Evolutionary conservation across 2,797 vertebrate species (phyloP).

Genomic region (Poecilia wingei): DNA sequence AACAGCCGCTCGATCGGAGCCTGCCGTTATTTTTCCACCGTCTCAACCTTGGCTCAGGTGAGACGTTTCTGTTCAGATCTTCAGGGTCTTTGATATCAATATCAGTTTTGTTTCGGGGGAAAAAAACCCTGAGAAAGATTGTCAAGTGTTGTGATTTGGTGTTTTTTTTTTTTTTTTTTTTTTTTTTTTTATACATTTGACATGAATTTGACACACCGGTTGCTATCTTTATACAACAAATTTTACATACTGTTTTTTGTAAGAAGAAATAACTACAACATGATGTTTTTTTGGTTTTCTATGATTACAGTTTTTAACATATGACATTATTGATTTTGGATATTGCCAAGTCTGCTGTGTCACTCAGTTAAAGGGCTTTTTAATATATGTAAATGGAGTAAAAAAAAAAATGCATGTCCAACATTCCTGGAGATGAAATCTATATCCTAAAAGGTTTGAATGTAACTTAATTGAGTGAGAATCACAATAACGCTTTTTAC

Average conservation of each 20-base stretch:
- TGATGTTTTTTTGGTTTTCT: slow-evolving; percentile 57
- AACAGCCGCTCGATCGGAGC: slow-evolving; percentile 52
- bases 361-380: slow-evolving; percentile 79
- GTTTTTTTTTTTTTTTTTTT: slow-evolving; percentile 48
- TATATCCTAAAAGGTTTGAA: slow-evolving; percentile 79
- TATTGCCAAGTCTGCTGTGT: slow-evolving; percentile 72
- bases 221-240: slow-evolving; percentile 61
- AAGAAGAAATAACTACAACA: slow-evolving; percentile 60
- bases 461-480: slow-evolving; percentile 76
- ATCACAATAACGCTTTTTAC: slow-evolving; percentile 67
- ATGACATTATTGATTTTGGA: slow-evolving; percentile 66
- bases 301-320: slow-evolving; percentile 58
- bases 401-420: slow-evolving; percentile 74
- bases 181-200: slow-evolving; percentile 55
- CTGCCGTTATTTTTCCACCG: slow-evolving; percentile 45
- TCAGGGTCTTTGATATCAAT: slow-evolving; percentile 79
- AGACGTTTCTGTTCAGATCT: slow-evolving; percentile 67
- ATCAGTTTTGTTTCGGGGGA: slow-evolving; percentile 17
- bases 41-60: slow-evolving; percentile 50
- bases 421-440: slow-evolving; percentile 72
- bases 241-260: slow-evolving; percentile 66
- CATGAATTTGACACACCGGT: slow-evolving; percentile 69
- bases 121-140: slow-evolving; percentile 56
- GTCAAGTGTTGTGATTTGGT: slow-evolving; percentile 79
- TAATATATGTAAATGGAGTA: slow-evolving; percentile 75